Conservation (phyloP, 2,888 invertebrate genomes). For the Pheosia gnoma region DNA sequence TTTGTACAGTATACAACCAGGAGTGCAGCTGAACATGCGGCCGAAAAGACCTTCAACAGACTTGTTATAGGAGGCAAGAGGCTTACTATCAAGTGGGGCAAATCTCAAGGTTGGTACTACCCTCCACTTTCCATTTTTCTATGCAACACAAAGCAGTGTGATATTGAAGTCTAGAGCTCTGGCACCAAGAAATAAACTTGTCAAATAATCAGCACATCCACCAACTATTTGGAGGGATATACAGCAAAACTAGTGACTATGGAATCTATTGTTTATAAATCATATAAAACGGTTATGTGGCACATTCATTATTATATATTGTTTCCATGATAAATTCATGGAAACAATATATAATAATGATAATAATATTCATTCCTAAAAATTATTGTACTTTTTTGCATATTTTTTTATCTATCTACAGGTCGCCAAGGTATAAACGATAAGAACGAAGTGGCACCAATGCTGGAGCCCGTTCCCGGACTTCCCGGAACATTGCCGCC, state of each 20-base stretch:
- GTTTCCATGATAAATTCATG: too few species aligned
- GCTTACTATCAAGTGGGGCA: constrained; percentile 99
- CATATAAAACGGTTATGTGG: too few species aligned
- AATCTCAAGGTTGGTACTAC: constrained; percentile 89
- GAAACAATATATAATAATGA: too few species aligned
- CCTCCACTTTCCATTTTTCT: neutral
- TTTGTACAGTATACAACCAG: constrained; percentile 98
- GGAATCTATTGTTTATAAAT: too few species aligned
- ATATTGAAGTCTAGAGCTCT: too few species aligned
- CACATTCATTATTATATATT: too few species aligned
- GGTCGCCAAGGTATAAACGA: constrained; percentile 76
- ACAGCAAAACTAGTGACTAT: too few species aligned
- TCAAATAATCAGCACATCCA: too few species aligned
- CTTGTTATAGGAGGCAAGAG: constrained; percentile 92
- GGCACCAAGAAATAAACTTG: too few species aligned
- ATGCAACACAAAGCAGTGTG: too few species aligned
- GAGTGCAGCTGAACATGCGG: constrained; percentile 95
- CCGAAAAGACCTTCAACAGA: constrained; percentile 98
- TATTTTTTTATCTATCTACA: constrained; percentile 28
- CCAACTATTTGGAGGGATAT: too few species aligned
- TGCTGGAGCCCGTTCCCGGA: constrained; percentile 83
- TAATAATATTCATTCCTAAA: too few species aligned
- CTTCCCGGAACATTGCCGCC: constrained; percentile 85
- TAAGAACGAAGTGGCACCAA: constrained; percentile 62
- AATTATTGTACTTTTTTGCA: neutral